Percentiles rank a stretch among this genome's conserved stretches.
Conservation (phyloP, 1,140 invertebrate genomes). For the Euura lappo region DNA sequence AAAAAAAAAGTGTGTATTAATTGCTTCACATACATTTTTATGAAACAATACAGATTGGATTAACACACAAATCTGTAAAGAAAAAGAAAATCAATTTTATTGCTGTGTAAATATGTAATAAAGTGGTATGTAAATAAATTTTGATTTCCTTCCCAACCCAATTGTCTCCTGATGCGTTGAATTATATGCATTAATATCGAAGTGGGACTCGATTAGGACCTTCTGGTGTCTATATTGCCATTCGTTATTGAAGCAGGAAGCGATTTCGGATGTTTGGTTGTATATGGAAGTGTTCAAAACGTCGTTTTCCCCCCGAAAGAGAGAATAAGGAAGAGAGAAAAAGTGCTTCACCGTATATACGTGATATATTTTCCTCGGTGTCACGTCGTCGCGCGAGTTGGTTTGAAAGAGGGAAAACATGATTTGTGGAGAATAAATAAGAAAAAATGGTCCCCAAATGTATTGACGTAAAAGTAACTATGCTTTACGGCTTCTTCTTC, state of each 20-base stretch:
- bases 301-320: not conserved
- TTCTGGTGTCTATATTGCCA: not conserved
- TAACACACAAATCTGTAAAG: too few relatives aligned
- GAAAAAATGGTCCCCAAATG: not conserved
- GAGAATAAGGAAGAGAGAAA: too few relatives aligned
- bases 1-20: too few relatives aligned
- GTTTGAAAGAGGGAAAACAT: not conserved
- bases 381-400: not conserved
- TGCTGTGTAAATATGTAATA: not conserved
- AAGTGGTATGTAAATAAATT: not conserved
- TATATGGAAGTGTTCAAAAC: not conserved
- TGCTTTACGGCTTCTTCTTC: not conserved
- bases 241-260: not conserved
- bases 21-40: too few relatives aligned
- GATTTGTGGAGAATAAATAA: slow-evolving; percentile 5
- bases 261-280: not conserved
- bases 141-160: not conserved
- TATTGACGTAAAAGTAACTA: slow-evolving; percentile 1
- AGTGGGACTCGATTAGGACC: not conserved
- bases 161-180: too few relatives aligned
- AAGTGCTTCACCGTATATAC: not conserved
- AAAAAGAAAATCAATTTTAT: not conserved
- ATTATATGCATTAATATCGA: not conserved
- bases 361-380: slow-evolving; percentile 4
- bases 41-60: too few relatives aligned